Evolutionary conservation across 2,888 invertebrate species (phyloP).

Genomic region (Heliconius sara): DNA sequence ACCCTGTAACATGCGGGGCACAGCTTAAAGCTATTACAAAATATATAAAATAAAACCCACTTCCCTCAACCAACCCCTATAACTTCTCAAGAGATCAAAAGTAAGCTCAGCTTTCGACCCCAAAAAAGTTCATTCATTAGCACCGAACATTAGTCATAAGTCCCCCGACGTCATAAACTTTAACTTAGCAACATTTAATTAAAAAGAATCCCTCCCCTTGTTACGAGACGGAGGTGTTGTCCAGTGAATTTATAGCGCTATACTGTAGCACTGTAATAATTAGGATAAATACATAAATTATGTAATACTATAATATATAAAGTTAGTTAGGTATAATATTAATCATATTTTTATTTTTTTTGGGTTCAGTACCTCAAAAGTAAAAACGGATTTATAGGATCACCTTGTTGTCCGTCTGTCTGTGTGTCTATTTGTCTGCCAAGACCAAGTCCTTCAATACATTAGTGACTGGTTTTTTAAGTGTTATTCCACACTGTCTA

Average conservation of each 20-base stretch:
- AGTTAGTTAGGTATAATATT: too few species aligned
- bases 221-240: conserved; percentile 10
- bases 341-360: too few species aligned
- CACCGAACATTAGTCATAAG: conserved; percentile 36
- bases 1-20: too few species aligned
- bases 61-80: background rate
- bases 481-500: too few species aligned
- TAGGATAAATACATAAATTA: too few species aligned
- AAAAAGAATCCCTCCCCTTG: conserved; percentile 33
- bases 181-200: conserved; percentile 36
- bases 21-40: background rate
- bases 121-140: conserved; percentile 38
- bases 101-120: conserved; percentile 26
- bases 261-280: background rate
- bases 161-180: conserved; percentile 37
- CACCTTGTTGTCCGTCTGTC: too few species aligned
- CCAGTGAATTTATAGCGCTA: conserved; percentile 25
- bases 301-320: too few species aligned
- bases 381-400: too few species aligned
- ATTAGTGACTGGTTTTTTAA: too few species aligned
- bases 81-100: conserved; percentile 26
- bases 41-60: background rate
- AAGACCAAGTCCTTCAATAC: too few species aligned
- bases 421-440: too few species aligned
- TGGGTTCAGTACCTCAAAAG: too few species aligned